Base-by-base conservation (phyloP, 2,113 vertebrate genomes). In the Apaloderma vittatum region DNA sequence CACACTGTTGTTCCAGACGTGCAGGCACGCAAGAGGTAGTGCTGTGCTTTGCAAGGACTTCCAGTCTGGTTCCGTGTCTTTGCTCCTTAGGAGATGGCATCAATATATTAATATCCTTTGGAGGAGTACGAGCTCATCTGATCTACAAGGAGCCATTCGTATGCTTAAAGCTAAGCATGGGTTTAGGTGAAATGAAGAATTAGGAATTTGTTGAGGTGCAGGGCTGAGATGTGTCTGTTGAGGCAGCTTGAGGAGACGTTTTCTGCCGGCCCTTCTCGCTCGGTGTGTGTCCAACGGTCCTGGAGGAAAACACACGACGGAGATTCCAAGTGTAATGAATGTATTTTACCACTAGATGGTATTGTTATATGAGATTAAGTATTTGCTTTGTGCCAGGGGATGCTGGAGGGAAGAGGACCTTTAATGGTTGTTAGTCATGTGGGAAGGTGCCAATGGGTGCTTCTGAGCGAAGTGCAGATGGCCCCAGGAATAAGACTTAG, bases 301-400 rank as follows among this genome's bases (percentile, higher is more conserved):
- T 36, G 30, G 6, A 45, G 62, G 46, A 85, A 90, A 91, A 81
- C 3, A 30, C 0, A 3, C 8, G 17, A 48, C 0, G 9, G 48
- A 52, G 78, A 63, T 67, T 88, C 20, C 22, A 40, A 32, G 72
- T 97, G 95, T 61, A 97, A 86, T 96, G 92, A 80, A 83, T 51
- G 8, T 22, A 15, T 88, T 93, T 95, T 71, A 63, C 94, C 96
- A 90, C 94, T 97, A 96, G 92, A 97, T 97, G 96, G 95, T 86
- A 72, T 89, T 96, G 93, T 97, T 95, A 97, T 94, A 94, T 96
- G 94, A 94, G 76, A 87, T 91, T 97, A 96, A 65, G 65, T 65
- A 5, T 92, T 78, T 74, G 57, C 68, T 89, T 87, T 72, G 40
- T 37, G 58, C 7, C 6, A 37, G 37, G 61, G 49, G 20, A 43